Conservation (phyloP, 37 sponge, comb jelly and placozoan genomes). For the Theonella swinhoei region DNA sequence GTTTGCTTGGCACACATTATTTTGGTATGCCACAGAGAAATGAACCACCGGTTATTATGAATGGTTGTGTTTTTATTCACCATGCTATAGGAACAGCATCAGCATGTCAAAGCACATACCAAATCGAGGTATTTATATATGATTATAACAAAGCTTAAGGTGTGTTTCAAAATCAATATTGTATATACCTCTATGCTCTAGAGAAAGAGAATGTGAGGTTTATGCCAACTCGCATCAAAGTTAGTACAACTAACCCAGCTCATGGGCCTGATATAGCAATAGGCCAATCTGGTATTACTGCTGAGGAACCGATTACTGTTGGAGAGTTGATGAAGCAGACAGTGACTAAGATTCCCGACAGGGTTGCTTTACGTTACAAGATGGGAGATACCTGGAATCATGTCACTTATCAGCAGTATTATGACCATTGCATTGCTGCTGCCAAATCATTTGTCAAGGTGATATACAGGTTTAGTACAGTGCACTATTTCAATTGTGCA, state of each 20-base stretch:
- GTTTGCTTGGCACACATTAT: too few relatives aligned
- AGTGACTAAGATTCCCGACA: background rate
- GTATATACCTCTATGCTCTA: too few relatives aligned
- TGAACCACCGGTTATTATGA: too few relatives aligned
- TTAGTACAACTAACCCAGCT: slow-evolving; percentile 32
- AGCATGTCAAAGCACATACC: too few relatives aligned
- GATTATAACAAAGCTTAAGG: too few relatives aligned
- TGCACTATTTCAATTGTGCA: background rate
- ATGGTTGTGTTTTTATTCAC: too few relatives aligned
- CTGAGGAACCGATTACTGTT: slow-evolving; percentile 43
- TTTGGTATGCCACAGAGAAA: too few relatives aligned
- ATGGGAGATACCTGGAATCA: slow-evolving; percentile 24
- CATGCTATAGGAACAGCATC: too few relatives aligned
- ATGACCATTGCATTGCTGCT: slow-evolving; percentile 24
- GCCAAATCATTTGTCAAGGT: slow-evolving; percentile 90
- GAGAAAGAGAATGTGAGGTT: background rate
- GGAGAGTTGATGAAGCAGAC: slow-evolving; percentile 33
- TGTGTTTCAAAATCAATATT: too few relatives aligned
- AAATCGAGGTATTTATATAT: too few relatives aligned
- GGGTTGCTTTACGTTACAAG: slow-evolving; percentile 41
- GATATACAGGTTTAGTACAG: background rate
- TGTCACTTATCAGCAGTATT: slow-evolving; percentile 27
- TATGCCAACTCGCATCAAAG: slow-evolving; percentile 23
- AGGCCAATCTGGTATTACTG: slow-evolving; percentile 6
- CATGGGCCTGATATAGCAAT: slow-evolving; percentile 52